These are phyloP conservation scores for Drosophila dives DNA, from an alignment of 2,888 invertebrate species.

Conservation along the genomic window DNA sequence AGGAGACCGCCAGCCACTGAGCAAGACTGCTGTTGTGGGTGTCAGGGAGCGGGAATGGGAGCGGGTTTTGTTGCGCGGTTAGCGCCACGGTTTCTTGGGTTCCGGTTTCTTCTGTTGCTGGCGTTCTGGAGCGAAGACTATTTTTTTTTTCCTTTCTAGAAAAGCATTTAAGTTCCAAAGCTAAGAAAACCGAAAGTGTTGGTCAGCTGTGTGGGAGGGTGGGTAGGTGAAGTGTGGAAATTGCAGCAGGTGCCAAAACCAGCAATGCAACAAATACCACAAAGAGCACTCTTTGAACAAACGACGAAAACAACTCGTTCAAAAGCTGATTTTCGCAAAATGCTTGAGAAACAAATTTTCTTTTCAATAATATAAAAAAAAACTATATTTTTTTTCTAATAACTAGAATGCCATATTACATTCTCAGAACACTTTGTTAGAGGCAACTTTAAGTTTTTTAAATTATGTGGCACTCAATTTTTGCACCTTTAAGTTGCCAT, in stretches of 20 bases:
- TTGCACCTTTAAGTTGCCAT: not conserved
- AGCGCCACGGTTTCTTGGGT: constrained; percentile 32
- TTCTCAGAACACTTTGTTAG: not conserved
- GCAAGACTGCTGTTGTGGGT: not conserved
- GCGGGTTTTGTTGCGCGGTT: constrained; percentile 45
- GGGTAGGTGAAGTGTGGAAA: constrained; percentile 5
- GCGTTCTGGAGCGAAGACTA: constrained; percentile 31
- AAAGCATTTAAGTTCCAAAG: constrained; percentile 45
- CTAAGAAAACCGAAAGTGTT: constrained; percentile 63
- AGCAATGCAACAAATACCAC: constrained; percentile 8
- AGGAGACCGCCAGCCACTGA: constrained; percentile 1
- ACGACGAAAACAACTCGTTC: not conserved
- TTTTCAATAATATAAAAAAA: not conserved
- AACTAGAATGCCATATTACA: not conserved
- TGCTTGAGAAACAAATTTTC: not conserved
- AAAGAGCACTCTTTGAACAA: not conserved
- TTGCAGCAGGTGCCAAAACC: constrained; percentile 41
- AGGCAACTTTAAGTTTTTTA: not conserved
- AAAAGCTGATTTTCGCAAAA: not conserved
- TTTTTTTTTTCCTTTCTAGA: constrained; percentile 24
- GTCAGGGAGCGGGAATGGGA: too few species aligned
- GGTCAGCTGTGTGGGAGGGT: not conserved
- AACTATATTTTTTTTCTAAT: not conserved
- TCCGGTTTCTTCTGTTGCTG: constrained; percentile 62
- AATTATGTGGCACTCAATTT: not conserved